Evolutionary conservation across 2,797 vertebrate genomes (phyloP).

Genomic region (Chaetophractus vellerosus): DNA sequence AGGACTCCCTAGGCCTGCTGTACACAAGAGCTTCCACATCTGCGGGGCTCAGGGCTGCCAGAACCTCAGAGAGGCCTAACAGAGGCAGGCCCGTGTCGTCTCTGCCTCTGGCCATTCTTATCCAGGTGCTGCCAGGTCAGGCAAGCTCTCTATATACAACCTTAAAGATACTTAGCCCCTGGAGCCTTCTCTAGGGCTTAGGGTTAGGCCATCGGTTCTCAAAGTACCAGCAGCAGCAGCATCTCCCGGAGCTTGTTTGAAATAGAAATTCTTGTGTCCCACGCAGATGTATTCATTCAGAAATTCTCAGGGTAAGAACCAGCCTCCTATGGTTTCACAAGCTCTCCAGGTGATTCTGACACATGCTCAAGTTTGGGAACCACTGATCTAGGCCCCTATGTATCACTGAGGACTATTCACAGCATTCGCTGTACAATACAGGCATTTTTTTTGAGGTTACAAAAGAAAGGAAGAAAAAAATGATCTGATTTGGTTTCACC

Average conservation of each 20-base stretch:
- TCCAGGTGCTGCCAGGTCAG: neutral
- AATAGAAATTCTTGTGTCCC: neutral
- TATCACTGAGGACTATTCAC: neutral
- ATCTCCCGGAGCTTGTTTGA: neutral
- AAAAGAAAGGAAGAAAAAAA: conserved; percentile 15
- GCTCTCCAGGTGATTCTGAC: neutral
- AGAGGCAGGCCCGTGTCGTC: neutral
- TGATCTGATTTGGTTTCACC: neutral
- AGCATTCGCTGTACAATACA: neutral
- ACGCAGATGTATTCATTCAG: neutral
- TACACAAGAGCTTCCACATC: neutral
- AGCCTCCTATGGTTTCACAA: neutral
- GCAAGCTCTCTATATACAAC: neutral
- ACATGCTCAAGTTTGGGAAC: neutral
- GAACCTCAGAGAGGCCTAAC: neutral
- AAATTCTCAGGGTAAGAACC: neutral
- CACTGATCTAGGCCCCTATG: neutral
- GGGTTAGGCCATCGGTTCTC: neutral
- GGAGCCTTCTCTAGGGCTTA: neutral
- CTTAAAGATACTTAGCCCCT: neutral
- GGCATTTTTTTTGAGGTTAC: neutral
- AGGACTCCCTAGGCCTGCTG: neutral
- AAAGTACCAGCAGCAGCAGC: neutral
- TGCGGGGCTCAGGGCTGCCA: neutral
- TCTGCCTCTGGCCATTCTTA: neutral